Evolutionary conservation across 1,140 invertebrate species (phyloP), one percentile per base, ranked within the genome.

Genomic region (Halyomorpha halys): DNA sequence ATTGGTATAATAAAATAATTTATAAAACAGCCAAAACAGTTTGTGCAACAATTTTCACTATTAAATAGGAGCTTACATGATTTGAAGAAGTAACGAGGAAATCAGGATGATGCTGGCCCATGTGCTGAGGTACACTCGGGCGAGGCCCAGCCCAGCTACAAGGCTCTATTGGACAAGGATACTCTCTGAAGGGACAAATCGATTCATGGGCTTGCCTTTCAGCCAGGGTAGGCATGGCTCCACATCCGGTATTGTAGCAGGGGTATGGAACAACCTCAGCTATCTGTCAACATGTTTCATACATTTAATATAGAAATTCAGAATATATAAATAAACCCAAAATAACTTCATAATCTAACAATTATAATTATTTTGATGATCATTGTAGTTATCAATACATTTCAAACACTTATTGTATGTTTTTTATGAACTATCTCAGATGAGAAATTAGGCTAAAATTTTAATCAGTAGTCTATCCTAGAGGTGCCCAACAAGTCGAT

Each of bases 61-160:
- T 39, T 39, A 6, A 13, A 39, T 9, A 39, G 11, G 4, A 39
- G 14, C 47, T 49, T 49, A 49, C 47, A 49, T 49, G 47, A 6
- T 49, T 21, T 49, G 47, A 21, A 21, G 21, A 18, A 11, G 21
- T 19, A 18, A 49, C 47, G 2, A 59, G 15, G 14, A 8, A 21
- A n/a, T 18, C 21, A 1, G 54, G 54, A 59, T 71, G 70, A 16
- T 45, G 27, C 16, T 66, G 54, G 19, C 27, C 61, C 61, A 70
- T 61, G 30, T 71, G 70, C 0, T 45, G 27, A 27, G 61, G 34
- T 14, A 70, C 30, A 30, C 69, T 68, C 21, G 64, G 64, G 19
- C 65, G 45, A 39, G 63, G 63, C 2, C 70, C 70, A n/a, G 49
- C 61, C 70, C 70, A 71, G 44, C 44, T 39, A 56, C 70, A 71